phyloP scores from a whole-genome alignment of 2,113 vertebrate species.

The Oophaga pumilio region DNA sequence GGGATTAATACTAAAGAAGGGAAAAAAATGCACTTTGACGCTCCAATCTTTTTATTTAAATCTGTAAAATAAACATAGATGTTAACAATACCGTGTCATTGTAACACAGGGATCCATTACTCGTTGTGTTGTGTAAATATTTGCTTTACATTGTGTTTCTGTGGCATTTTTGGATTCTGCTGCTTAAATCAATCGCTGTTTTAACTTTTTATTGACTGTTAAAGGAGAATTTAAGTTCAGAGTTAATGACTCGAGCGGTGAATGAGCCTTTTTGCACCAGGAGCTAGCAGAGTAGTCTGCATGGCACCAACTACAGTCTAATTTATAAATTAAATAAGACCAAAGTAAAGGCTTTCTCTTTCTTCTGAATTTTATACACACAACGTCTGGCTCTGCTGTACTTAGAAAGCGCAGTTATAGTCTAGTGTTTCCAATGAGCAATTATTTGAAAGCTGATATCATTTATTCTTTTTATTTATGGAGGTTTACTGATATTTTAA shows the following conservation, averaged over 20 bases:
- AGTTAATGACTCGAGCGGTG: conserved; percentile 46
- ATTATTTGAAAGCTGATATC: conserved; percentile 25
- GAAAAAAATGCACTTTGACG: conserved; percentile 63
- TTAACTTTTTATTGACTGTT: conserved; percentile 57
- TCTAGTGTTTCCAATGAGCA: conserved; percentile 4
- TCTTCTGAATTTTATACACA: conserved; percentile 35
- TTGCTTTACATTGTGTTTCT: conserved; percentile 61
- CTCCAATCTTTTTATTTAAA: conserved; percentile 59
- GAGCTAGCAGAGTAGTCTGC: conserved; percentile 50
- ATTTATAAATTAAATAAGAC: conserved; percentile 52
- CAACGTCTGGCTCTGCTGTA: conserved; percentile 33
- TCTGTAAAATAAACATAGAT: conserved; percentile 62
- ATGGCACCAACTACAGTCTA: conserved; percentile 50
- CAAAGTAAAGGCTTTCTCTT: conserved; percentile 40
- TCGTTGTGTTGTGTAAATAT: conserved; percentile 55
- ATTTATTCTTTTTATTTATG: conserved; percentile 4
- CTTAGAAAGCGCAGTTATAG: conserved; percentile 31
- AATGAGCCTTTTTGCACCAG: conserved; percentile 58
- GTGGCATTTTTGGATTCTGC: conserved; percentile 52
- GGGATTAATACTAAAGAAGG: conserved; percentile 66
- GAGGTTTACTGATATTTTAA: neutral
- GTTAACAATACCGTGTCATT: conserved; percentile 57
- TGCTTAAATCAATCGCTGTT: conserved; percentile 58
- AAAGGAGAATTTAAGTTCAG: conserved; percentile 44
- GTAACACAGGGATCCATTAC: conserved; percentile 59